Conservation (phyloP, 2,888 invertebrate genomes). For the Dichetophora obliterata region DNA sequence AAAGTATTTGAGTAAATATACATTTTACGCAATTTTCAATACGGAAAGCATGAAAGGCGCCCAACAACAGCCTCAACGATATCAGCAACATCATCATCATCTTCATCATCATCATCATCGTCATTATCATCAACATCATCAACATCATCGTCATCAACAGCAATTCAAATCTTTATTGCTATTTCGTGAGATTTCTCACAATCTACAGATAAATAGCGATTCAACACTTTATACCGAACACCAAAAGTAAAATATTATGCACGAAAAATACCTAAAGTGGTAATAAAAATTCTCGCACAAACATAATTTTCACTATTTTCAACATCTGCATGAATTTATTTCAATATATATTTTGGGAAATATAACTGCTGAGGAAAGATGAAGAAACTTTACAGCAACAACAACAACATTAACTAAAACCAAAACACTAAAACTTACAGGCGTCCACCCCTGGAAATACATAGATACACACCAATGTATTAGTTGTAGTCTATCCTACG, state of each 20-base stretch:
- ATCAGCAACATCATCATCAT: too few species aligned
- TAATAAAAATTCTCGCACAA: conserved; percentile 64
- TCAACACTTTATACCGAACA: conserved; percentile 24
- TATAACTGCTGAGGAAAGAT: conserved; percentile 13
- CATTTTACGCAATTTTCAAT: too few species aligned
- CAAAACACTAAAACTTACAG: not conserved
- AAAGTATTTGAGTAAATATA: too few species aligned
- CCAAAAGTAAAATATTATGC: conserved; percentile 47
- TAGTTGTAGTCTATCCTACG: not conserved
- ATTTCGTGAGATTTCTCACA: conserved; percentile 63
- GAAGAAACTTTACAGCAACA: not conserved
- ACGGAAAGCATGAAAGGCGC: too few species aligned
- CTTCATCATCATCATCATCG: too few species aligned
- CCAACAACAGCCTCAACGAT: too few species aligned
- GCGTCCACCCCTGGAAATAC: not conserved
- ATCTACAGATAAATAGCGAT: conserved; percentile 50
- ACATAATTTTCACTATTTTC: conserved; percentile 48
- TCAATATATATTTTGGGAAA: conserved; percentile 1
- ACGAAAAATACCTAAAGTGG: conserved; percentile 51
- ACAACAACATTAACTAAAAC: not conserved
- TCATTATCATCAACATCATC: too few species aligned
- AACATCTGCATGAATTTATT: conserved; percentile 48
- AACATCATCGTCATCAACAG: not conserved
- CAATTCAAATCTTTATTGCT: conserved; percentile 58
- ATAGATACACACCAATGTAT: too few species aligned